Evolutionary conservation across 2,113 vertebrate genomes (phyloP), one percentile per base, ranked within the genome.

Genomic region (Probosciger aterrimus): DNA sequence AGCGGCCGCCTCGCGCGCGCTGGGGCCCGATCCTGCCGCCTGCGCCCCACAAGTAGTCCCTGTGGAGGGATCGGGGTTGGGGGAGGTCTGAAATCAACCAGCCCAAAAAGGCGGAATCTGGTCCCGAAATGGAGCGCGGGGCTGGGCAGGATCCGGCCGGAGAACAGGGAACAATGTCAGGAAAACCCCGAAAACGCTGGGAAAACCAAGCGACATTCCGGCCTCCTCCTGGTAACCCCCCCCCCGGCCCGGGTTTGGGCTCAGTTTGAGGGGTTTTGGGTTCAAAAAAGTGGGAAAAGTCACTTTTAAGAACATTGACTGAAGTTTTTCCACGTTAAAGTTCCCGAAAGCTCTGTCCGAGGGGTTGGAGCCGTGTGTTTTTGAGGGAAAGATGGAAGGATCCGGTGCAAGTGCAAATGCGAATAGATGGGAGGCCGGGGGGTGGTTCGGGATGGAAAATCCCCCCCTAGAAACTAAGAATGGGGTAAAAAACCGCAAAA

Each of bases 81-180:
- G 30, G 5, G 17, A 14, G 4, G 10, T 37, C 5, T 59, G 20
- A 31, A 53, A 19, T 15, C 22, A 57, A 10, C 2, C 5, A 37
- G 53, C 6, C 12, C 2, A n/a, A 52, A 83, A 62, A 6, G 28
- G 19, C 46, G 0, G 67, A 81, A 57, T 81, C 28, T 33, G 53
- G 14, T 67, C 89, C 71, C 25, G 37, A 80, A 92, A 30, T 4
- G n/a, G 18, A 70, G 50, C 6, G 17, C 30, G 53, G 53, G 81
- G 71, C 88, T 67, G 71, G 68, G 85, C 87, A 19, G 91, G 88
- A 92, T 93, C 67, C 46, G 82, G 82, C 55, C 30, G 1, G 68
- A 60, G 86, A 65, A 37, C 60, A 64, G 88, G 74, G 53, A 96
- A 96, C 95, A 96, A 96, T 93, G 93, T 95, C 95, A 96, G 95